These are phyloP conservation scores for Axinella damicornis DNA, from an alignment of 37 sponge, comb jelly and placozoan species.

Conservation along the genomic window DNA sequence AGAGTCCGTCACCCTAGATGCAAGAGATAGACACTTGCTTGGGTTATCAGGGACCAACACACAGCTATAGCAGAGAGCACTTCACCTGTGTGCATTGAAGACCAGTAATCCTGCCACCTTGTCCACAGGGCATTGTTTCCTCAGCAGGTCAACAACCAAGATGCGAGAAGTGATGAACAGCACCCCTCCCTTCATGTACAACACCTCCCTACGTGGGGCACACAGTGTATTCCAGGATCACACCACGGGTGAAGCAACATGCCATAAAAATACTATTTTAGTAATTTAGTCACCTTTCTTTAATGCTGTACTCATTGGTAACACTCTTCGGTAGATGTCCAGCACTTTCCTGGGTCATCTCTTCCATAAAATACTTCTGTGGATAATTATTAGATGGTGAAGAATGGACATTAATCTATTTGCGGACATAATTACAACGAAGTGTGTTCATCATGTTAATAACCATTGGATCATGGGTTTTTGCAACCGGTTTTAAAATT, in stretches of 20 bases:
- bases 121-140: conserved; percentile 76
- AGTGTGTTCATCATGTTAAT: too few species aligned
- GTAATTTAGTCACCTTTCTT: conserved; percentile 75
- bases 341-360: conserved; percentile 42
- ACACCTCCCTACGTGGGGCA: conserved; percentile 50
- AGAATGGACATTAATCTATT: too few species aligned
- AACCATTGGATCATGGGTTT: too few species aligned
- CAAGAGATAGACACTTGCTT: too few species aligned
- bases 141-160: conserved; percentile 92
- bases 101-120: conserved; percentile 86
- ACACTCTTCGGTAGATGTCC: conserved; percentile 62
- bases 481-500: too few species aligned
- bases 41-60: too few species aligned
- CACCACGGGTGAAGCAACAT: too few species aligned
- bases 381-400: too few species aligned
- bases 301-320: conserved; percentile 83
- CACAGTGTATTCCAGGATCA: neutral
- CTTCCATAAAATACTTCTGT: conserved; percentile 74
- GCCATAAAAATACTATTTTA: too few species aligned
- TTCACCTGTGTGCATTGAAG: conserved; percentile 83
- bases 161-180: conserved; percentile 96
- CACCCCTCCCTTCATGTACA: conserved; percentile 94
- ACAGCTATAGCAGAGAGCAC: too few species aligned
- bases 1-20: conserved; percentile 66
- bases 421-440: too few species aligned